A percentile compares a stretch with the other conserved stretches of the same genome.
These are phyloP conservation scores for Hydrophis major DNA, from an alignment of 2,797 vertebrate genomes.

Conservation along the genomic window DNA sequence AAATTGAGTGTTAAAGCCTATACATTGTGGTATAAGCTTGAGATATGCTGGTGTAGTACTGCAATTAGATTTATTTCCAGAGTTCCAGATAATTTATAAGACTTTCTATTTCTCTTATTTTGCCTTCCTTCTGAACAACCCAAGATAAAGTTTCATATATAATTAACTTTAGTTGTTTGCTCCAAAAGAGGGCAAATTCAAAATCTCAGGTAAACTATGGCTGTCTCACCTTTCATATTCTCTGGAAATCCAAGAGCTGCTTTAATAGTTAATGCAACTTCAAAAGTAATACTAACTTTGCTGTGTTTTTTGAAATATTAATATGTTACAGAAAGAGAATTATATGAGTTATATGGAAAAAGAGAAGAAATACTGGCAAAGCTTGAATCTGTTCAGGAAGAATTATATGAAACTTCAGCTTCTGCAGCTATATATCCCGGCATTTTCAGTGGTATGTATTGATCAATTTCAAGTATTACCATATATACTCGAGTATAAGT, in stretches of 20 bases:
- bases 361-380: slow-evolving; percentile 3
- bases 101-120: neutral
- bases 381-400: neutral
- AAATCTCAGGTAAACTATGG: neutral
- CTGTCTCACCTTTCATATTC: neutral
- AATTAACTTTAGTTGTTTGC: neutral
- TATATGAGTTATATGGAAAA: slow-evolving; percentile 10
- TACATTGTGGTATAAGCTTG: neutral
- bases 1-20: neutral
- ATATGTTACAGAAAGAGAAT: neutral
- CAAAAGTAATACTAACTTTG: neutral
- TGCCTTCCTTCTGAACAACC: neutral
- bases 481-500: too few species aligned
- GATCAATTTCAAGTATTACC: neutral
- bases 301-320: neutral
- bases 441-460: slow-evolving; percentile 1
- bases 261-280: neutral
- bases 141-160: neutral
- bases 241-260: neutral
- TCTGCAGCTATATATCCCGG: neutral
- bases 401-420: slow-evolving; percentile 3
- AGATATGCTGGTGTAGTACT: neutral
- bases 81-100: neutral
- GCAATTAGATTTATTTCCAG: neutral
- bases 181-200: neutral